Conservation (phyloP, 2,113 vertebrate species). For the Probosciger aterrimus region DNA sequence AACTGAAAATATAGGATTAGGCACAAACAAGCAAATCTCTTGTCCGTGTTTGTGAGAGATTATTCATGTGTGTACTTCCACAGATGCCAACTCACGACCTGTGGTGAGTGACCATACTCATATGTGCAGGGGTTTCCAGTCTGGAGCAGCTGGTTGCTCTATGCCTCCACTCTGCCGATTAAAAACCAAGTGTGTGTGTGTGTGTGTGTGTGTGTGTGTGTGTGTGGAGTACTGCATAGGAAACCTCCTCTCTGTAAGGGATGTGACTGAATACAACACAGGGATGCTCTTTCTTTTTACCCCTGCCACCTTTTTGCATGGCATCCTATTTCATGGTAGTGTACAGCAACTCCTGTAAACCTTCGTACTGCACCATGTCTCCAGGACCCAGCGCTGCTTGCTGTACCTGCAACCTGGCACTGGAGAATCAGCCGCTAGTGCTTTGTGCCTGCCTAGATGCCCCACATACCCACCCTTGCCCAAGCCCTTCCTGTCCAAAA, state of each 20-base stretch:
- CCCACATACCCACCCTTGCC: not conserved
- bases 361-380: rapidly evolving
- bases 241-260: not conserved
- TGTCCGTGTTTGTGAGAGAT: not conserved
- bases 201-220: rapidly evolving
- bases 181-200: not conserved
- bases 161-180: not conserved
- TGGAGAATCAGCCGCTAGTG: not conserved
- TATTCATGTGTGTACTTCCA: not conserved
- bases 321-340: not conserved
- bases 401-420: not conserved
- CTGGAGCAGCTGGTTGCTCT: not conserved
- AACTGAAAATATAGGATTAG: not conserved
- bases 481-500: not conserved
- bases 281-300: not conserved
- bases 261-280: not conserved
- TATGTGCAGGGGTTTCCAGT: not conserved
- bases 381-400: not conserved
- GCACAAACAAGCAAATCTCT: not conserved
- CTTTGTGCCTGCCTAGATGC: not conserved
- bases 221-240: not conserved
- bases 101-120: not conserved
- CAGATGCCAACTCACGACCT: rapidly evolving
- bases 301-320: not conserved
- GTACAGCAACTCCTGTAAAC: not conserved